A percentile compares a stretch with the other conserved stretches of the same genome.
phyloP scores from a whole-genome alignment of 2,888 invertebrate genomes.

The Nyleta sp. region DNA sequence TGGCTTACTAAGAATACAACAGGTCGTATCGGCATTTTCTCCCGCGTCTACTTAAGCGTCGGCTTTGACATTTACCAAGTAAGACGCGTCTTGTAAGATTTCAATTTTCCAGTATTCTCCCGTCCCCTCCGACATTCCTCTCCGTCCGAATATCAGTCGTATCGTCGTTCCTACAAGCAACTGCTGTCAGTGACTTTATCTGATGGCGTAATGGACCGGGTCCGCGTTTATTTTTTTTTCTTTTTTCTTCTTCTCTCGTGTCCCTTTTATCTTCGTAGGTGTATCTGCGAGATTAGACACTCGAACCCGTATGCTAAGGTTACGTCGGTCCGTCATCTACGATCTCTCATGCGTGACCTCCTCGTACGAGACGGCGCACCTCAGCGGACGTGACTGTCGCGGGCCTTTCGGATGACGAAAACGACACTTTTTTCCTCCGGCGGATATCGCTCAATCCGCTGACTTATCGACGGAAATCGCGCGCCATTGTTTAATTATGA shows the following conservation, averaged over 20 bases:
- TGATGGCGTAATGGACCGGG: constrained; percentile 55
- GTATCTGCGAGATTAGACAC: constrained; percentile 55
- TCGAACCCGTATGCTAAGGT: constrained; percentile 47
- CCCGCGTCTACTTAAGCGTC: too few species aligned
- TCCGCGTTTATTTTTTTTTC: background rate
- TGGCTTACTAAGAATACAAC: too few species aligned
- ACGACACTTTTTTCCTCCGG: constrained; percentile 30
- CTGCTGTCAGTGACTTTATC: constrained; percentile 52
- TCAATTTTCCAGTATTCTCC: constrained; percentile 4
- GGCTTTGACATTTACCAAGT: too few species aligned
- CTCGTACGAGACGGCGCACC: constrained; percentile 28
- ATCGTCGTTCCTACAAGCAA: constrained; percentile 11
- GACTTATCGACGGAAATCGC: constrained; percentile 52
- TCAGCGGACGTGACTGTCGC: constrained; percentile 56
- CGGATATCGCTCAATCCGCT: constrained; percentile 52
- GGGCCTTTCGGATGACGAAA: constrained; percentile 41
- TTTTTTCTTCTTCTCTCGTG: constrained; percentile 37
- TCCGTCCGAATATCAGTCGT: constrained; percentile 17
- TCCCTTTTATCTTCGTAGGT: constrained; percentile 49
- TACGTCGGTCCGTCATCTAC: constrained; percentile 46
- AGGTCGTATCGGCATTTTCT: too few species aligned
- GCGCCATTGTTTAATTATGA: constrained; percentile 57
- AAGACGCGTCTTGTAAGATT: background rate
- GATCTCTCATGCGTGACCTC: constrained; percentile 57
- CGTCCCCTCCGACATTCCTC: background rate